A percentile compares a stretch with the other conserved stretches of the same genome.
phyloP scores from a whole-genome alignment of 2,888 invertebrate species.

The Isotomurus palustris region DNA sequence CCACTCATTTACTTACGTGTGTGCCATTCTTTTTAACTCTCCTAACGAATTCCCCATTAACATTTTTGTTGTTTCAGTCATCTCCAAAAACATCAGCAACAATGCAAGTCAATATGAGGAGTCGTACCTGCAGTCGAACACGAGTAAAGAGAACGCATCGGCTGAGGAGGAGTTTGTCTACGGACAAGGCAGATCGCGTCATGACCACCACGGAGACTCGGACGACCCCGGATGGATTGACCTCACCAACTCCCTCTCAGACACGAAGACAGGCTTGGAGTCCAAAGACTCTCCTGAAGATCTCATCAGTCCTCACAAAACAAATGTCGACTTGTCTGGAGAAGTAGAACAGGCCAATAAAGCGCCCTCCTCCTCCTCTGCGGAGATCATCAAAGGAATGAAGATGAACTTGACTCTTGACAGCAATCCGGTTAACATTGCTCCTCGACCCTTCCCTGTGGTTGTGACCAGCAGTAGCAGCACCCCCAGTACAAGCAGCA shows the following conservation, averaged over 20 bases:
- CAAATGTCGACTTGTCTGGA: not conserved
- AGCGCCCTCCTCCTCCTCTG: not conserved
- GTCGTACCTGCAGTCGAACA: constrained; percentile 28
- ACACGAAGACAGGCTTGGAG: constrained; percentile 19
- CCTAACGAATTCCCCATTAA: too few relatives aligned
- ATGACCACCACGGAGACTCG: constrained; percentile 13
- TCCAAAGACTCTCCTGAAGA: constrained; percentile 5
- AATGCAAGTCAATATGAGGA: constrained; percentile 43
- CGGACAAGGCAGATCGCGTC: constrained; percentile 24
- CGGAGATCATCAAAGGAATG: constrained; percentile 3
- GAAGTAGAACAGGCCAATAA: not conserved
- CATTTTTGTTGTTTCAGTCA: constrained; percentile 30
- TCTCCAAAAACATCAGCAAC: constrained; percentile 42
- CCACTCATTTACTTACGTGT: too few relatives aligned
- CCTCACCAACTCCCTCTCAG: constrained; percentile 24
- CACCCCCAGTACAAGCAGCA: not conserved
- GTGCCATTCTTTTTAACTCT: too few relatives aligned
- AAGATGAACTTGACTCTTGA: not conserved
- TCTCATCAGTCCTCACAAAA: not conserved
- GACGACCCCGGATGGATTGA: constrained; percentile 20
- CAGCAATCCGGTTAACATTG: constrained; percentile 1
- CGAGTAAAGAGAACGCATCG: constrained; percentile 11
- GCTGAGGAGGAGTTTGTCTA: constrained; percentile 25
- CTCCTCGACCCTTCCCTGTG: not conserved
- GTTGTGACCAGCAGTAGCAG: constrained; percentile 4